Conservation (phyloP, 2,888 invertebrate genomes). For the Drosophila yooni region DNA sequence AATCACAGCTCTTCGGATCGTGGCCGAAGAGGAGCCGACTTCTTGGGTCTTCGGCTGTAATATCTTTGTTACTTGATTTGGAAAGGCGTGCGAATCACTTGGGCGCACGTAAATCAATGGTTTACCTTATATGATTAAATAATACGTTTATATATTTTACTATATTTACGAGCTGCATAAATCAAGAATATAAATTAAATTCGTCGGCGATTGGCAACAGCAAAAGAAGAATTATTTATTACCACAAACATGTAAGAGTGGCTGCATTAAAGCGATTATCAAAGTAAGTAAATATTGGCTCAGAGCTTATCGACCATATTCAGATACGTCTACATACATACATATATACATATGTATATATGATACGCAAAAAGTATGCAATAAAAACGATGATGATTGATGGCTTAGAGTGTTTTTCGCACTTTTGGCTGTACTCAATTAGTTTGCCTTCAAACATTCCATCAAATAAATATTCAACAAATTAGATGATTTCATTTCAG, state of each 20-base stretch:
- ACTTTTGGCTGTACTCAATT: constrained; percentile 59
- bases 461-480: constrained; percentile 28
- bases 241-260: constrained; percentile 13
- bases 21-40: constrained; percentile 23
- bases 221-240: constrained; percentile 16
- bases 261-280: constrained; percentile 36
- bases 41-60: constrained; percentile 4
- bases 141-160: constrained; percentile 9
- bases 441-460: constrained; percentile 50
- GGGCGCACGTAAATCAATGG: constrained; percentile 21
- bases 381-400: constrained; percentile 78
- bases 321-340: background rate
- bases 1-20: constrained; percentile 24
- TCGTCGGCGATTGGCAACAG: background rate
- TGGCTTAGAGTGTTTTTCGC: constrained; percentile 50
- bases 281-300: constrained; percentile 36
- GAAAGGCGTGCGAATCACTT: constrained; percentile 22
- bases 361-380: constrained; percentile 72
- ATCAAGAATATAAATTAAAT: constrained; percentile 29
- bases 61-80: constrained; percentile 7
- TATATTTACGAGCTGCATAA: constrained; percentile 27
- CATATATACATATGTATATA: background rate
- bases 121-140: background rate
- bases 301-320: constrained; percentile 18
- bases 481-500: constrained; percentile 54